Evolutionary conservation across 2,888 invertebrate genomes (phyloP).

Genomic region (Bursaphelenchus okinawaensis): DNA sequence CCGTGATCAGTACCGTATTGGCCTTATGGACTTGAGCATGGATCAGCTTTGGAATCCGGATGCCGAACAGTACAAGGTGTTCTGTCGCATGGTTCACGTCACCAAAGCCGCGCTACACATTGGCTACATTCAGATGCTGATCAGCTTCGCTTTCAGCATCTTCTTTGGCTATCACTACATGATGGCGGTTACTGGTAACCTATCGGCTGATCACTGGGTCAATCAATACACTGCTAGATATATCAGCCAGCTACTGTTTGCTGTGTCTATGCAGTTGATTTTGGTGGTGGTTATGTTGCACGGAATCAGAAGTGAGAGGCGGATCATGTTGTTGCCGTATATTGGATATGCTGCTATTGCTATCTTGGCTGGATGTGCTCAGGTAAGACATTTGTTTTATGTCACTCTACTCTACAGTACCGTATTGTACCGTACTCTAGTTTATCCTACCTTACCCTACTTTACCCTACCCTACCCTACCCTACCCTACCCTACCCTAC

Average conservation of each 20-base stretch:
- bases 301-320: conserved; percentile 47
- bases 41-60: conserved; percentile 50
- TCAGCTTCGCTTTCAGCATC: conserved; percentile 44
- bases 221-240: conserved; percentile 38
- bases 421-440: too few relatives aligned
- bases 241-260: conserved; percentile 31
- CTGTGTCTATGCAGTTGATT: conserved; percentile 33
- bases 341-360: conserved; percentile 48
- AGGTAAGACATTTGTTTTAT: too few relatives aligned
- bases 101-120: conserved; percentile 51
- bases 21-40: conserved; percentile 28
- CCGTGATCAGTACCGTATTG: conserved; percentile 35
- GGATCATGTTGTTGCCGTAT: conserved; percentile 49
- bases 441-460: too few relatives aligned
- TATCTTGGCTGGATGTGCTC: conserved; percentile 35
- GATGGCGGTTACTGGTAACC: conserved; percentile 29
- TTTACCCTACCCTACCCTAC: too few relatives aligned
- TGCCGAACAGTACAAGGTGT: conserved; percentile 50
- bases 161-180: conserved; percentile 42
- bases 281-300: conserved; percentile 51
- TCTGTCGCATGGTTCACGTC: conserved; percentile 50
- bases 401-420: too few relatives aligned
- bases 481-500: too few relatives aligned
- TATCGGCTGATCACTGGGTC: conserved; percentile 37
- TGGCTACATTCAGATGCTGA: conserved; percentile 50